Evolutionary conservation across 2,888 invertebrate genomes (phyloP).

Genomic region (Dynastes hyllus): DNA sequence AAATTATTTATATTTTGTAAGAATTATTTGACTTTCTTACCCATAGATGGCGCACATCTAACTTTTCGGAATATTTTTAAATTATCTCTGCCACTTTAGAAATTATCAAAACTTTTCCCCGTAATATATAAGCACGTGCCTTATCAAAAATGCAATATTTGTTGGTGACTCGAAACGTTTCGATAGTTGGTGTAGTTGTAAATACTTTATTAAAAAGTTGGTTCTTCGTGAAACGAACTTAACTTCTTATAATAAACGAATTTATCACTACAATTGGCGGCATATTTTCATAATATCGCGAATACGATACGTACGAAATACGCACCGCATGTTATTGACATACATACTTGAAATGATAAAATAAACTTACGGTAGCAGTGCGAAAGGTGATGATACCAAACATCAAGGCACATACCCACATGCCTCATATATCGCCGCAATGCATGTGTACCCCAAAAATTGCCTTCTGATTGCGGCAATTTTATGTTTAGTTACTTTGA

Average conservation of each 20-base stretch:
- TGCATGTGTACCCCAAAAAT: neutral
- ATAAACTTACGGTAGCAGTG: neutral
- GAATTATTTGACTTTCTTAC: neutral
- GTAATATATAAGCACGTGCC: neutral
- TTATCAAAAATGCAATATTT: neutral
- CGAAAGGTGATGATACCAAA: constrained; percentile 15
- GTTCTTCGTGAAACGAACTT: neutral
- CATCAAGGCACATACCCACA: neutral
- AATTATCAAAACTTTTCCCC: neutral
- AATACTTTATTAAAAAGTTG: neutral
- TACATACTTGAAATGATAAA: constrained; percentile 34
- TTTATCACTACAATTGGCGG: neutral
- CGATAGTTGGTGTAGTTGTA: neutral
- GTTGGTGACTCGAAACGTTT: neutral
- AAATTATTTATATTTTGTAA: neutral
- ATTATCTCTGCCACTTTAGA: neutral
- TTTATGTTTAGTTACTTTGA: constrained; percentile 9
- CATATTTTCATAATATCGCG: neutral
- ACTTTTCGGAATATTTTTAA: no score
- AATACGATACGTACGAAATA: neutral
- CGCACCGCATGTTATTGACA: constrained; percentile 4
- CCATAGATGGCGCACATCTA: neutral
- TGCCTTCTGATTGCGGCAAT: neutral
- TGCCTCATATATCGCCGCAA: constrained; percentile 2
- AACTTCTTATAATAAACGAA: neutral